These are phyloP conservation scores for Ormyrus rosae DNA, from an alignment of 2,888 invertebrate species.

Conservation along the genomic window DNA sequence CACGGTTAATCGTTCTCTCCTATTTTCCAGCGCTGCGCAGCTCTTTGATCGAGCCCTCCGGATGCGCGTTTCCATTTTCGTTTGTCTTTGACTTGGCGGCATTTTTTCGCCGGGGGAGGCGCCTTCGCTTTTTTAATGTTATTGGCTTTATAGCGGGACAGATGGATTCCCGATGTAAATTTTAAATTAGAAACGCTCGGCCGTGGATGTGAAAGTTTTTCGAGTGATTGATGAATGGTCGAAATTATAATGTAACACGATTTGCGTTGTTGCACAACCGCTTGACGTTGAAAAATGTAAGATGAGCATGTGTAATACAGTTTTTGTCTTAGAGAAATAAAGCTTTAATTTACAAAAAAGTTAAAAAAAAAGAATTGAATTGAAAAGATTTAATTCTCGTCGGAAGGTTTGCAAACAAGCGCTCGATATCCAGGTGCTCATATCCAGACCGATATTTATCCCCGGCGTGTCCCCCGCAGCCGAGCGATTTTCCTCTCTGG, in stretches of 20 bases:
- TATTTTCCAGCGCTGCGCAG: constrained; percentile 33
- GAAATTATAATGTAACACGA: too few relatives aligned
- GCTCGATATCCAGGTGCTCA: too few relatives aligned
- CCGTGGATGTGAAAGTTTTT: not conserved
- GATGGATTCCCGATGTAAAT: constrained; percentile 46
- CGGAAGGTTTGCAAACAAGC: too few relatives aligned
- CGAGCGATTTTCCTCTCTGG: not conserved
- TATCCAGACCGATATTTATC: too few relatives aligned
- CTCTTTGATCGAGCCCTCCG: constrained; percentile 47
- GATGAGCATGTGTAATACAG: too few relatives aligned
- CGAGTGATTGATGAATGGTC: constrained; percentile 27
- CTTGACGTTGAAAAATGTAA: not conserved
- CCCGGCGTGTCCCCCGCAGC: too few relatives aligned
- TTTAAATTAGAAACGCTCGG: constrained; percentile 11
- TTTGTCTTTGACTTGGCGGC: constrained; percentile 18
- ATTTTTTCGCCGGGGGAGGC: not conserved
- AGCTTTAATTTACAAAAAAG: too few relatives aligned
- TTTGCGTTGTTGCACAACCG: not conserved
- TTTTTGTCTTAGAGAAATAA: too few relatives aligned
- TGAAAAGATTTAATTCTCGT: too few relatives aligned
- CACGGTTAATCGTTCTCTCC: constrained; percentile 55
- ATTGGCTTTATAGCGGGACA: constrained; percentile 2
- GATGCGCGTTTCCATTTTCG: constrained; percentile 28
- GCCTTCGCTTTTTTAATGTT: constrained; percentile 8
- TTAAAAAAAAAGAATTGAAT: too few relatives aligned